Evolutionary conservation across 2,888 invertebrate genomes (phyloP), one percentile per base, ranked within the genome.

Genomic region (Biston stratarius): DNA sequence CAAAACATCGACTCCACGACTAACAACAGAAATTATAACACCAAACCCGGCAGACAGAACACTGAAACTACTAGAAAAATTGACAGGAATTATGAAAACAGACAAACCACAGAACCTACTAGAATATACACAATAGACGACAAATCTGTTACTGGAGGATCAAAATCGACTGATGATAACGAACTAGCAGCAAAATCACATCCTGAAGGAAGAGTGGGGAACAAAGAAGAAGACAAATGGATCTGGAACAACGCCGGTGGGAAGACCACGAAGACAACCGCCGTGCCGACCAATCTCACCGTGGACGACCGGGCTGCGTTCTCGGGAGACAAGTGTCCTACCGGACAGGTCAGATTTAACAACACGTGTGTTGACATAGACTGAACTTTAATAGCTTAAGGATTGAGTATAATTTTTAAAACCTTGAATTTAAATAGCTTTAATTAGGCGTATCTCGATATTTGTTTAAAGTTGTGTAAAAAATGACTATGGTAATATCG

Each of bases 141-240:
- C 40, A 61, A 15, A 58, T 53, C 15, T 47, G 52, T 38, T 8
- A 66, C 38, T 8, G 48, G 55, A n/a, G 63, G 63, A 24, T 62
- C 65, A 1, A 70, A 71, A 66, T 60, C 61, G 5, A 71, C 64
- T 1, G 52, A 66, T 74, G 73, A 71, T 10, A 72, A 70, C 24
- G 78, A 76, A 33, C 34, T 72, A 14, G 11, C 57, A 12, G 42
- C 64, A 33, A 60, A 15, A 33, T 48, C 40, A 6, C 3, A 56
- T 15, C 12, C 44, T 40, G 71, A 62, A 33, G 66, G 45, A 7
- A 51, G 49, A 33, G 36, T 59, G 0, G 69, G 42, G 33, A 33
- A 10, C 24, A 66, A 52, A 0, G 47, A 66, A 9, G 49, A 70
- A 0, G 76, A 77, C 0, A 73, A 61, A 33, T 77, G 78, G 78